Percentiles rank a stretch among this genome's conserved stretches.
Evolutionary conservation across 2,113 vertebrate species (phyloP).

Genomic region (Onychorhynchus coronatus): DNA sequence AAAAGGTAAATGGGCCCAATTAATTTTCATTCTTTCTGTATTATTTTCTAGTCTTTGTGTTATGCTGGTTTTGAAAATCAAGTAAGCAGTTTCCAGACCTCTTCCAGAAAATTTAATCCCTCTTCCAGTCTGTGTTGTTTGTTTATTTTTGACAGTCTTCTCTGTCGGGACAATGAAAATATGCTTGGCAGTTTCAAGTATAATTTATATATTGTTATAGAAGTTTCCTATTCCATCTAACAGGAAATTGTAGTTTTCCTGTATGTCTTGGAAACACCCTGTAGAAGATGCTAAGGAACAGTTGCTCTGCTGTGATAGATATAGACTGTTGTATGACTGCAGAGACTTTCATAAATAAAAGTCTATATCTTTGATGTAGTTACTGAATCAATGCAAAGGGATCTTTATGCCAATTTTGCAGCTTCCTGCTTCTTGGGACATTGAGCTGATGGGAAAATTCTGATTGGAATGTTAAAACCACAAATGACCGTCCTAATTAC

Average conservation of each 20-base stretch:
- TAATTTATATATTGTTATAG: slow-evolving; percentile 9
- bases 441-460: neutral
- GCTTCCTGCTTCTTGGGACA: neutral
- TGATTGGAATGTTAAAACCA: neutral
- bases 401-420: neutral
- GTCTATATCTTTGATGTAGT: neutral
- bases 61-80: neutral
- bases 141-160: slow-evolving; percentile 33
- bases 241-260: slow-evolving; percentile 5
- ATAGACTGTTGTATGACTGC: neutral
- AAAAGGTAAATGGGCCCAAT: neutral
- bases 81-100: neutral
- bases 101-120: neutral
- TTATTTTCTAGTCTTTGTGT: slow-evolving; percentile 17
- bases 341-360: slow-evolving; percentile 10
- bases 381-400: neutral
- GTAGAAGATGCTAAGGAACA: neutral
- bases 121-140: neutral
- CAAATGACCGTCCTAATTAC: neutral
- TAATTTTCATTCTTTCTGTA: slow-evolving; percentile 29
- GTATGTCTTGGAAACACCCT: neutral
- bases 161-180: neutral
- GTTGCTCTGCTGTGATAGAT: neutral
- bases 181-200: neutral
- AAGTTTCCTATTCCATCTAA: neutral